A percentile compares a stretch with the other conserved stretches of the same genome.
Conservation (phyloP, 2,113 vertebrate species). For the Dryoscopus gambensis region DNA sequence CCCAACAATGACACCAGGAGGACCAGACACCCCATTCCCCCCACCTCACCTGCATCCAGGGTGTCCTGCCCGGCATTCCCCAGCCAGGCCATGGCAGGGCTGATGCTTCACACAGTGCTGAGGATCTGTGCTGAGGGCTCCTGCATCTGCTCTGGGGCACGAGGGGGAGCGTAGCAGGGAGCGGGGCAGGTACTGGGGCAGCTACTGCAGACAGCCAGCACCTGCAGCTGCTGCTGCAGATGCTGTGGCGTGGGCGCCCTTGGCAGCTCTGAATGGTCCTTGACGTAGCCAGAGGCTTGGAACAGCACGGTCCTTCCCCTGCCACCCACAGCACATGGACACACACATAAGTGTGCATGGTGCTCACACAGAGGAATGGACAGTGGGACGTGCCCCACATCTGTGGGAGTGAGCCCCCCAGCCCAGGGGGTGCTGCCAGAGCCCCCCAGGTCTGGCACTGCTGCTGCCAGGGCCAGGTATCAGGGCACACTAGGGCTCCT, state of each 20-base stretch:
- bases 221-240: background rate
- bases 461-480: background rate
- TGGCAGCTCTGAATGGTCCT: constrained; percentile 22
- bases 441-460: background rate
- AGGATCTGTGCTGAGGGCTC: background rate
- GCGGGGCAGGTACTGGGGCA: background rate
- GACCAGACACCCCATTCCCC: rapidly evolving
- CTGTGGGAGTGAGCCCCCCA: background rate
- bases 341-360: rapidly evolving
- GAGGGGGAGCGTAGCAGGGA: background rate
- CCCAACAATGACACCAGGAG: rapidly evolving
- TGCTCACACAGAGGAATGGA: background rate
- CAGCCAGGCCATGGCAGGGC: background rate
- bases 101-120: rapidly evolving
- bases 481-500: background rate
- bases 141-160: background rate
- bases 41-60: background rate
- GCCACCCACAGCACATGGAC: background rate
- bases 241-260: constrained; percentile 10
- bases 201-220: rapidly evolving
- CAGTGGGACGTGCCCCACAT: rapidly evolving
- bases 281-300: background rate
- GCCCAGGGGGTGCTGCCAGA: background rate
- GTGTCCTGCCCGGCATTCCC: background rate
- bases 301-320: background rate